Percentiles rank a stretch among this genome's conserved stretches.
phyloP scores from a whole-genome alignment of 2,888 invertebrate species.

The Plagiodera versicolora region DNA sequence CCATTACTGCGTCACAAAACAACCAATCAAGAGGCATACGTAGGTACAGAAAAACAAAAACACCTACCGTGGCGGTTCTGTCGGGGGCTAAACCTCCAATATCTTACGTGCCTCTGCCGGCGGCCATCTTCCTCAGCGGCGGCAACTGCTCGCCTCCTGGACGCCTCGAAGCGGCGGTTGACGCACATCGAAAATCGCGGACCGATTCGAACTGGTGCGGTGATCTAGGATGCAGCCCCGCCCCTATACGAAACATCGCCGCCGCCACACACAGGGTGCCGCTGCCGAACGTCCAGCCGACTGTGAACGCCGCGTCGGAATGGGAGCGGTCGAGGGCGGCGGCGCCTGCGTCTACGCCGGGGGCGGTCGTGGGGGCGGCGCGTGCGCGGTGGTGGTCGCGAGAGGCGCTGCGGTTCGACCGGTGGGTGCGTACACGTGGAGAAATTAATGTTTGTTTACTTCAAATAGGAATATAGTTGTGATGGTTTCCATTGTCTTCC shows the following conservation, averaged over 20 bases:
- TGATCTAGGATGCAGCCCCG: constrained; percentile 43
- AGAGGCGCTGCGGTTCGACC: too few relatives aligned
- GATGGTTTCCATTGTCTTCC: too few relatives aligned
- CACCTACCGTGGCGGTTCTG: constrained; percentile 15
- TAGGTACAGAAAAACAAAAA: too few relatives aligned
- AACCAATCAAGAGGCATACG: too few relatives aligned
- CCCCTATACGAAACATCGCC: constrained; percentile 54
- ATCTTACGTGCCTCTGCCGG: constrained; percentile 46
- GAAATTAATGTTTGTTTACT: too few relatives aligned
- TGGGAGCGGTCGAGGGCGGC: constrained; percentile 59
- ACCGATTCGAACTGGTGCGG: too few relatives aligned
- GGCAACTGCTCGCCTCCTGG: constrained; percentile 6
- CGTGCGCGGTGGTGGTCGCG: constrained; percentile 11
- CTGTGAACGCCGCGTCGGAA: constrained; percentile 60
- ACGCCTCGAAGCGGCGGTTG: too few relatives aligned
- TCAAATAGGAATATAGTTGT: too few relatives aligned
- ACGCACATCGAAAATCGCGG: too few relatives aligned
- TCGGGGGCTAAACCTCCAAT: constrained; percentile 41
- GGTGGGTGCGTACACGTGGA: too few relatives aligned
- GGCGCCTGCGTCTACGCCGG: constrained; percentile 39
- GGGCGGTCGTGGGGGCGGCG: constrained; percentile 18
- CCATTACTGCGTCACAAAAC: too few relatives aligned
- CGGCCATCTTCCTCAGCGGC: constrained; percentile 49
- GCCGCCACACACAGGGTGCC: constrained; percentile 48
- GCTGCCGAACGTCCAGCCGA: constrained; percentile 53